Percentiles rank a stretch among this genome's conserved stretches.
Evolutionary conservation across 92 coral and sea anemone species (phyloP).

Genomic region (Palythoa caribaeorum): DNA sequence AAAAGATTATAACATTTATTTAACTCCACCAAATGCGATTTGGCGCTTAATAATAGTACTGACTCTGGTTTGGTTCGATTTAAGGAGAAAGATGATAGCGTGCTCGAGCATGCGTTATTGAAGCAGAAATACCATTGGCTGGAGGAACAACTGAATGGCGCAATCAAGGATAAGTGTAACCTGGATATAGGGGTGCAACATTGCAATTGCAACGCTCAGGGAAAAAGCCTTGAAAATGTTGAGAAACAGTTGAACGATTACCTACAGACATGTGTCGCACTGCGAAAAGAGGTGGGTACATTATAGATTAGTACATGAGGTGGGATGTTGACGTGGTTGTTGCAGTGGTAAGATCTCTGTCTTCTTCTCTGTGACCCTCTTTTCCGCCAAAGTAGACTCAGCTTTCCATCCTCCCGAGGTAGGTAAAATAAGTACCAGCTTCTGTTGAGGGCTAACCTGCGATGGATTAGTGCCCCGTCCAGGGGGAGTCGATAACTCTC

Average conservation of each 20-base stretch:
- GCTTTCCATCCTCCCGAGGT: no score
- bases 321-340: no score
- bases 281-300: conserved; percentile 5
- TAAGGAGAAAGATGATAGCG: conserved; percentile 28
- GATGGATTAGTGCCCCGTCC: no score
- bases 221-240: not conserved
- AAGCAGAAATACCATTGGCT: conserved; percentile 15
- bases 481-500: no score
- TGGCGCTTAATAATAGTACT: not conserved
- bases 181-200: conserved; percentile 22
- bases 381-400: no score
- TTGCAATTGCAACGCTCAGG: not conserved
- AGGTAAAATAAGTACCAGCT: no score
- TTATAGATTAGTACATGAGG: no score
- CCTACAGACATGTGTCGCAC: not conserved
- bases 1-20: not conserved
- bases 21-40: not conserved
- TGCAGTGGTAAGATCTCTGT: no score
- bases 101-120: conserved; percentile 6
- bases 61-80: not conserved
- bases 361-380: no score
- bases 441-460: no score
- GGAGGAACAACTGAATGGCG: conserved; percentile 15
- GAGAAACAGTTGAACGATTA: not conserved
- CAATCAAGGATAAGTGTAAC: conserved; percentile 25